Percentiles rank a stretch among this genome's conserved stretches.
Evolutionary conservation across 2,888 invertebrate genomes (phyloP).

Genomic region (Drosophila borborema): DNA sequence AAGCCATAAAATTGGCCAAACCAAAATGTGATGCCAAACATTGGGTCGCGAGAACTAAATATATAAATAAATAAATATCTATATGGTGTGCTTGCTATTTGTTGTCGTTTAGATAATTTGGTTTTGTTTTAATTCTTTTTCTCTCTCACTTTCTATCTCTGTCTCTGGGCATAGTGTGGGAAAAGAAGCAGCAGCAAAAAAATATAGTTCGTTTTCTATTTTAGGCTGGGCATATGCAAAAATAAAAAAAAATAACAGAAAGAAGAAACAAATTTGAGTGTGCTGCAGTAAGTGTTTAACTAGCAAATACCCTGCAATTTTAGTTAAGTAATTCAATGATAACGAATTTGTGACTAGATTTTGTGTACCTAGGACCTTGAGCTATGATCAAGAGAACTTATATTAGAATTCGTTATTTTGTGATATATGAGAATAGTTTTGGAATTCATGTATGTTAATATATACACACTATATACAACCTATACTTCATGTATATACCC

Average conservation of each 20-base stretch:
- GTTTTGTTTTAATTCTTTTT: constrained; percentile 7
- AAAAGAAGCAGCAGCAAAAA: constrained; percentile 43
- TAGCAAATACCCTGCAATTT: not conserved
- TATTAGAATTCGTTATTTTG: not conserved
- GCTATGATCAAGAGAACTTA: not conserved
- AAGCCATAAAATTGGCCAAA: constrained; percentile 43
- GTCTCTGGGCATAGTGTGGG: constrained; percentile 46
- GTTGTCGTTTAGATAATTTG: constrained; percentile 38
- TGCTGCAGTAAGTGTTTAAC: not conserved
- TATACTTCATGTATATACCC: not conserved
- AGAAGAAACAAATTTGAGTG: not conserved
- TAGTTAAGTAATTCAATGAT: not conserved
- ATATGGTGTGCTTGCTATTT: constrained; percentile 41
- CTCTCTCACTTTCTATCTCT: not conserved
- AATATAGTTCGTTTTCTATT: constrained; percentile 61
- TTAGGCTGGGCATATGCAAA: constrained; percentile 58
- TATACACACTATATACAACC: not conserved
- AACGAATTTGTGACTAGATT: not conserved
- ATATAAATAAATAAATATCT: constrained; percentile 60
- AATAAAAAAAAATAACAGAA: constrained; percentile 26
- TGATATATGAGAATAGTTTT: not conserved
- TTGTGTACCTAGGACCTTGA: not conserved
- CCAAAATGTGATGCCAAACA: constrained; percentile 33
- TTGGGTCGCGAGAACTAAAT: constrained; percentile 40
- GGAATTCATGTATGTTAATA: not conserved